Percentiles rank a stretch among this genome's conserved stretches.
Conservation (phyloP, 2,113 vertebrate species). For the Gallinago paraguaiae region DNA sequence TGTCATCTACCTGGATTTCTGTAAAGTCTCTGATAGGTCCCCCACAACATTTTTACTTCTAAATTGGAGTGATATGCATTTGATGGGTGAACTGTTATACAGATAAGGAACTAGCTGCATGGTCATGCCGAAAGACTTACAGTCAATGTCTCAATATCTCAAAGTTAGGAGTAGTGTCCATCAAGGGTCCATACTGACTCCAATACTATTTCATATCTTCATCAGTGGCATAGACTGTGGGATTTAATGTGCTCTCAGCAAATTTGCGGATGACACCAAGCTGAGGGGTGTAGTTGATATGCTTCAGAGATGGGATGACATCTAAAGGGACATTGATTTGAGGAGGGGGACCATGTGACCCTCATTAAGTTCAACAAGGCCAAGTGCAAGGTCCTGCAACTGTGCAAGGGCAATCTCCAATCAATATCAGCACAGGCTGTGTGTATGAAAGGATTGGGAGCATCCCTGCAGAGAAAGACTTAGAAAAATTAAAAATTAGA, state of each 20-base stretch:
- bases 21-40: not conserved
- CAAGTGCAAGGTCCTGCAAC: not conserved
- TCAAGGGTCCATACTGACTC: no score
- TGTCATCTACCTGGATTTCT: not conserved
- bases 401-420: rapidly evolving
- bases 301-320: not conserved
- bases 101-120: not conserved
- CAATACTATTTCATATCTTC: not conserved
- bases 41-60: not conserved
- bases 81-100: not conserved
- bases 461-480: not conserved
- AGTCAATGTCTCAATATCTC: not conserved
- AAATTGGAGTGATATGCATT: not conserved
- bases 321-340: not conserved
- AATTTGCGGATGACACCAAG: not conserved
- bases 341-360: not conserved
- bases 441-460: not conserved
- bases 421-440: not conserved
- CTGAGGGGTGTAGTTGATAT: not conserved
- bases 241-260: not conserved
- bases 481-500: not conserved
- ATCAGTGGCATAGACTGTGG: not conserved
- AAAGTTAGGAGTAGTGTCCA: not conserved
- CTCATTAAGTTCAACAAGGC: not conserved
- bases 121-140: not conserved